phyloP scores from a whole-genome alignment of 2,797 vertebrate species.

The Oreochromis grahami region DNA sequence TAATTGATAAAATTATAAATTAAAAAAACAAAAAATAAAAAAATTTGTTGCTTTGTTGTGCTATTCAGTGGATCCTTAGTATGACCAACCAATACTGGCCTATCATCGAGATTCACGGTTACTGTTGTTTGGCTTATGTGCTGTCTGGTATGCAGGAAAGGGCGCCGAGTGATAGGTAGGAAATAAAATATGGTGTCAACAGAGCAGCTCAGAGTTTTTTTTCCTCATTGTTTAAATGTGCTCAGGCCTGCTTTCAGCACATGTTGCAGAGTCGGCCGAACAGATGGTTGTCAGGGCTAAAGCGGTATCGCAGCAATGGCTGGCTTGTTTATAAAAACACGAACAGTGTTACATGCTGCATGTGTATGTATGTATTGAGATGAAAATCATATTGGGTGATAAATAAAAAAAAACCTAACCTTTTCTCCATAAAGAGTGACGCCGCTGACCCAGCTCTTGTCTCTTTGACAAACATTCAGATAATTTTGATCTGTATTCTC shows the following conservation, averaged over 20 bases:
- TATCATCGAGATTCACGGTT: neutral
- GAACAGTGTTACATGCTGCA: neutral
- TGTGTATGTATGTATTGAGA: neutral
- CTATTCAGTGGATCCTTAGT: neutral
- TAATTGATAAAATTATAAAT: neutral
- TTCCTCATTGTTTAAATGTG: neutral
- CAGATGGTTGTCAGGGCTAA: neutral
- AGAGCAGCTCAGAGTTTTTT: neutral
- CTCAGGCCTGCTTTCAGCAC: neutral
- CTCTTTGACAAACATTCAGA: neutral
- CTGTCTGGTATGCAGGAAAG: neutral
- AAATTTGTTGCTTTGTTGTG: neutral
- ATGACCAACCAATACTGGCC: neutral
- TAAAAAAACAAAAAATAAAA: neutral
- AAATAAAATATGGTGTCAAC: neutral
- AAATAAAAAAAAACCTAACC: neutral
- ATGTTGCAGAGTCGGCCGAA: neutral
- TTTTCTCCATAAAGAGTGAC: neutral
- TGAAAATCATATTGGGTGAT: neutral
- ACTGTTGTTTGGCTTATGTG: neutral
- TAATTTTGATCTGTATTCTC: neutral
- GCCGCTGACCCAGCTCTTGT: fast-evolving
- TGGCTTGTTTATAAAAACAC: neutral
- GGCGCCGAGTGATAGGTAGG: neutral
- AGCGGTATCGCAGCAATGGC: neutral